Evolutionary conservation across 2,113 vertebrate species (phyloP).

Genomic region (Elephantulus edwardii): DNA sequence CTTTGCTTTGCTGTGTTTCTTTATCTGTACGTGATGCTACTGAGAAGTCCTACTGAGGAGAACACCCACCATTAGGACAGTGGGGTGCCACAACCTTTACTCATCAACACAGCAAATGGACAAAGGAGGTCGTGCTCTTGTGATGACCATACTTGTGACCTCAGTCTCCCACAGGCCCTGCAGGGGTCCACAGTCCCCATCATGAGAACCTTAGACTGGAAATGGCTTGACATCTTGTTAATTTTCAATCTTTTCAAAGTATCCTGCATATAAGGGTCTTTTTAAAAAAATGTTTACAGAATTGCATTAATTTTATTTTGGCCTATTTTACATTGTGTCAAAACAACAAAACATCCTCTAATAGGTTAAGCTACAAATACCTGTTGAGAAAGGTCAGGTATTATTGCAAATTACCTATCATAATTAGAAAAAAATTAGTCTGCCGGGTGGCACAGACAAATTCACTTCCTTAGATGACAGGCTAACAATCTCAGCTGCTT

Average conservation of each 20-base stretch:
- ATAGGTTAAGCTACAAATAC: not conserved
- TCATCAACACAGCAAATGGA: not conserved
- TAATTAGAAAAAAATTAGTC: not conserved
- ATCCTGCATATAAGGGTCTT: not conserved
- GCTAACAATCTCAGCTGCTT: not conserved
- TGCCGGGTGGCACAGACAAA: not conserved
- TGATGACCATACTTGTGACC: not conserved
- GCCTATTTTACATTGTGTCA: not conserved
- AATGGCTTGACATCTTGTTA: not conserved
- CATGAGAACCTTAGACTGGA: not conserved
- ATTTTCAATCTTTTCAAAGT: not conserved
- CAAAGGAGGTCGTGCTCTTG: not conserved
- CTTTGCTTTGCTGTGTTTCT: too few species aligned
- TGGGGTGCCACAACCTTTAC: too few species aligned
- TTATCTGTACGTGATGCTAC: too few species aligned
- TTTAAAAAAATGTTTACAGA: not conserved
- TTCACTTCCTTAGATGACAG: not conserved
- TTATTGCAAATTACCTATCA: not conserved
- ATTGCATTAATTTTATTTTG: not conserved
- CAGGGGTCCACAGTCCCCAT: not conserved
- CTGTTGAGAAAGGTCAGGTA: not conserved
- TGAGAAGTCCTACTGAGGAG: too few species aligned
- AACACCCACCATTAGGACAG: fast-evolving
- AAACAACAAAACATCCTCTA: not conserved
- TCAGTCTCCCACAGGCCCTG: not conserved